Evolutionary conservation across 2,797 vertebrate species (phyloP).

Genomic region (Notolabrus celidotus): DNA sequence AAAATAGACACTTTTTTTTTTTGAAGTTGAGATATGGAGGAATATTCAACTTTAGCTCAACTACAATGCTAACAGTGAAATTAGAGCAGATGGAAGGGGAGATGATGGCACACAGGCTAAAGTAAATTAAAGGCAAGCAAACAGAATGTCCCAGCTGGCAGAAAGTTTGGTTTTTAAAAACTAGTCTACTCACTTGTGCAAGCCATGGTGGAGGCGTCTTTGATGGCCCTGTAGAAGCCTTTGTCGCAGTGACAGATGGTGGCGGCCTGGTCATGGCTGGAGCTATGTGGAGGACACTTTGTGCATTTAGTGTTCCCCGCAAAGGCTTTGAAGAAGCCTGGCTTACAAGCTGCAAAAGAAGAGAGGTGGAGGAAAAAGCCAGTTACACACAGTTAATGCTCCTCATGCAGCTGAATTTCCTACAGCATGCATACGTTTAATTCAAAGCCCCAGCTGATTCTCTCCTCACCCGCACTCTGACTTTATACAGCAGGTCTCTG

Average conservation of each 20-base stretch:
- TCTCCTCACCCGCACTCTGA: constrained; percentile 56
- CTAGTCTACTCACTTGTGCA: constrained; percentile 92
- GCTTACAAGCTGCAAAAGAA: constrained; percentile 89
- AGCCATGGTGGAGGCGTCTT: constrained; percentile 94
- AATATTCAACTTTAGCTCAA: constrained; percentile 8
- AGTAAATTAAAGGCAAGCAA: constrained; percentile 13
- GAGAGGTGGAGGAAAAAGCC: constrained; percentile 6
- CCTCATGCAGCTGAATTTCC: constrained; percentile 20
- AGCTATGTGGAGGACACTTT: constrained; percentile 95
- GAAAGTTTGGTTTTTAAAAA: constrained; percentile 1
- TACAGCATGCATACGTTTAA: constrained; percentile 33
- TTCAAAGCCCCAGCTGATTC: constrained; percentile 43
- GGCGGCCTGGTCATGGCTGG: constrained; percentile 92
- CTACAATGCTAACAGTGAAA: constrained; percentile 21
- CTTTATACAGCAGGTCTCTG: constrained; percentile 47
- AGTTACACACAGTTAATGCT: constrained; percentile 38
- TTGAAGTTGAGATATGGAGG: constrained; percentile 17
- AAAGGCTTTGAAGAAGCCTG: constrained; percentile 97
- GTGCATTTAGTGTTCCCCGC: constrained; percentile 96
- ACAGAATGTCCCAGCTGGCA: constrained; percentile 16
- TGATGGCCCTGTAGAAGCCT: constrained; percentile 93
- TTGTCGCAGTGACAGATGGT: constrained; percentile 96
- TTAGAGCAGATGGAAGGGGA: constrained; percentile 22
- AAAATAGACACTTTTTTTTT: constrained; percentile 24
- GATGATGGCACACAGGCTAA: not conserved